These are phyloP conservation scores for Chlamydotis undulata DNA, from an alignment of 2,113 vertebrate species.

Conservation along the genomic window DNA sequence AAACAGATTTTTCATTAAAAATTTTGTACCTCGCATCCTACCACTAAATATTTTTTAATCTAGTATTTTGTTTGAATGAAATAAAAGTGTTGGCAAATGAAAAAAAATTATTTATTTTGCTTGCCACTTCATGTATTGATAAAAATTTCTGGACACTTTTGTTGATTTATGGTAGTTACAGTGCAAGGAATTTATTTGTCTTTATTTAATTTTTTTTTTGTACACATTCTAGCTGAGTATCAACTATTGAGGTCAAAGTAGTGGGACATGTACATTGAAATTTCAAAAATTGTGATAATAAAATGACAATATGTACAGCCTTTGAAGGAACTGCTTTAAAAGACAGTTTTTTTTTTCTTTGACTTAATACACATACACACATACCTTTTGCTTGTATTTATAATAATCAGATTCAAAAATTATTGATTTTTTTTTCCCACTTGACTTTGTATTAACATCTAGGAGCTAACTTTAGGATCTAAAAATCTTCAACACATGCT, in stretches of 20 bases:
- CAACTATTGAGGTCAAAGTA: background rate
- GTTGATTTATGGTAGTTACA: background rate
- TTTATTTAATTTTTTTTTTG: background rate
- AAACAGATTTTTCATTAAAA: background rate
- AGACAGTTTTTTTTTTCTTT: background rate
- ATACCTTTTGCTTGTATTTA: background rate
- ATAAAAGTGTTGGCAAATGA: background rate
- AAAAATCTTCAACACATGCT: background rate
- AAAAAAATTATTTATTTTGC: background rate
- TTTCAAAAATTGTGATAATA: background rate
- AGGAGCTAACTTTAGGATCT: background rate
- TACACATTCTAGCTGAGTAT: background rate
- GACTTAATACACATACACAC: background rate
- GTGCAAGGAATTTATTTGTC: background rate
- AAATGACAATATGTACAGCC: background rate
- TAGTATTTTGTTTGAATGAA: background rate
- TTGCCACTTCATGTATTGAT: background rate
- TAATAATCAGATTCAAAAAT: background rate
- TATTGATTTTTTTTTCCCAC: background rate
- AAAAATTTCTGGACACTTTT: background rate
- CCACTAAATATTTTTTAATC: background rate
- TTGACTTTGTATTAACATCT: background rate
- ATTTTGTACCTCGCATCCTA: background rate
- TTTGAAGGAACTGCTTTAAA: background rate
- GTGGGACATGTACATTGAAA: background rate